These are phyloP conservation scores for Carapus acus DNA, from an alignment of 2,797 vertebrate genomes.

Conservation along the genomic window DNA sequence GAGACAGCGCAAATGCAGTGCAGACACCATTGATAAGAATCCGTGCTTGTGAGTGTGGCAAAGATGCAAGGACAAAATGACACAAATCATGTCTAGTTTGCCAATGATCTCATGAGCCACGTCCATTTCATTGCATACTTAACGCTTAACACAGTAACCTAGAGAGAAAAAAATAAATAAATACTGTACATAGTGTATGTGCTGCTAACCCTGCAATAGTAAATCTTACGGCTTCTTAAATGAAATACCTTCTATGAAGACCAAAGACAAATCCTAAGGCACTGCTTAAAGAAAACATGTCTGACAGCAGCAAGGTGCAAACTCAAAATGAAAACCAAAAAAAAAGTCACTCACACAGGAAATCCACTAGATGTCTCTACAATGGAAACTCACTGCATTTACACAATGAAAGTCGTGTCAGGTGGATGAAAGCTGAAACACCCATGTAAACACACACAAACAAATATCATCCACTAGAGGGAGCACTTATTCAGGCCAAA, in stretches of 20 bases:
- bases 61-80: constrained; percentile 36
- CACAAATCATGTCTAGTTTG: constrained; percentile 19
- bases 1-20: constrained; percentile 41
- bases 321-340: too few relatives aligned
- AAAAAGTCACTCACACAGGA: constrained; percentile 28
- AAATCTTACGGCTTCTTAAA: constrained; percentile 30
- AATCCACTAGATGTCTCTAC: constrained; percentile 45
- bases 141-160: constrained; percentile 43
- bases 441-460: constrained; percentile 28
- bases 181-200: constrained; percentile 48
- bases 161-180: constrained; percentile 33
- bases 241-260: constrained; percentile 38
- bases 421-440: constrained; percentile 28
- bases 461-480: constrained; percentile 28
- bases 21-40: constrained; percentile 34
- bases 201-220: constrained; percentile 43
- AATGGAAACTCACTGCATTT: constrained; percentile 33
- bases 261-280: constrained; percentile 62
- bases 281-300: constrained; percentile 58
- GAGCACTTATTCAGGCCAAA: constrained; percentile 36
- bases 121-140: constrained; percentile 32
- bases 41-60: constrained; percentile 19
- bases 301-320: constrained; percentile 38
- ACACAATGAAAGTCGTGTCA: constrained; percentile 15
- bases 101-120: constrained; percentile 28